Evolutionary conservation across 2,888 invertebrate species (phyloP).

Genomic region (Seira ritae): DNA sequence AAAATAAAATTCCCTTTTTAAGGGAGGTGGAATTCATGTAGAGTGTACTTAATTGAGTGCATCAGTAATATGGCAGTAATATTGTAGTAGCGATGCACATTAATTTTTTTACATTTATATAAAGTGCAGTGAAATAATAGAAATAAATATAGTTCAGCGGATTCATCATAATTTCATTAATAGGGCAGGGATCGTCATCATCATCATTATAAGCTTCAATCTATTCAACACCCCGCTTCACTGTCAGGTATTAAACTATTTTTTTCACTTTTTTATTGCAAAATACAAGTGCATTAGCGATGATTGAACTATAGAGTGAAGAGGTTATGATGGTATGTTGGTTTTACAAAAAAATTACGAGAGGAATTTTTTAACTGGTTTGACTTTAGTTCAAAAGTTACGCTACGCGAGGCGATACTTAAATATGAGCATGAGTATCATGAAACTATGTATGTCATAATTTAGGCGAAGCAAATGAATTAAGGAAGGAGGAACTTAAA

Average conservation of each 20-base stretch:
- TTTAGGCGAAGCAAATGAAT: constrained; percentile 11
- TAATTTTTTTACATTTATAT: constrained; percentile 8
- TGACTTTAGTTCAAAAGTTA: not conserved
- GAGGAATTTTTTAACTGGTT: too few species aligned
- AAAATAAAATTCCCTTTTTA: constrained; percentile 13
- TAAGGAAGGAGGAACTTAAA: constrained; percentile 30
- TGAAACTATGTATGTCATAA: constrained; percentile 11
- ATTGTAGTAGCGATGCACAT: not conserved
- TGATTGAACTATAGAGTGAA: not conserved
- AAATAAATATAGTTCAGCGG: not conserved
- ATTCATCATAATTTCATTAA: not conserved
- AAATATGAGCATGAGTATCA: too few species aligned
- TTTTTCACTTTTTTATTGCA: constrained; percentile 8
- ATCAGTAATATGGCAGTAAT: too few species aligned
- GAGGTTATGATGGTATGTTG: not conserved
- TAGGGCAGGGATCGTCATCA: constrained; percentile 6
- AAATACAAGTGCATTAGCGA: too few species aligned
- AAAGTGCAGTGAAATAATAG: constrained; percentile 3
- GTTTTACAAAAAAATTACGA: too few species aligned
- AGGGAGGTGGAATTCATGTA: constrained; percentile 1
- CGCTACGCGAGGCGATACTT: not conserved
- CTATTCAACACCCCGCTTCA: too few species aligned
- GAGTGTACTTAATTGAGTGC: not conserved
- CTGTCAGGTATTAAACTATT: not conserved
- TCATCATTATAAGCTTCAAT: not conserved